Evolutionary conservation across 1,140 invertebrate genomes (phyloP), one percentile per base, ranked within the genome.

Genomic region (Hyphantria cunea): DNA sequence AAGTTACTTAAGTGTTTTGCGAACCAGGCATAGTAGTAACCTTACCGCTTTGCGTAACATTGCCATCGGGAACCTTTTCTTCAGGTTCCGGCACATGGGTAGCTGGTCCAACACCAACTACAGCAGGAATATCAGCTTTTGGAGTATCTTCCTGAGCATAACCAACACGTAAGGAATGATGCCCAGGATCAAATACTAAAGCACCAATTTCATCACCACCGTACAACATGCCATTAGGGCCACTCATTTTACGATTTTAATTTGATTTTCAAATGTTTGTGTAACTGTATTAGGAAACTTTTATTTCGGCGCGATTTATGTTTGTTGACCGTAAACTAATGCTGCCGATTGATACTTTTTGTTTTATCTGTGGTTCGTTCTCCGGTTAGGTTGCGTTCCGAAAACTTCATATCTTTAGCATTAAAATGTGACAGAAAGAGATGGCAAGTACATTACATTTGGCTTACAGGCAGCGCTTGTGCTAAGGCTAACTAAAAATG

Each of bases 161-260:
- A 55, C 97, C 97, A 69, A 96, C 96, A 49, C 97, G 91, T 47
- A 98, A 90, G 0, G 87, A 70, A 74, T 90, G 85, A 65, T 90
- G 87, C 0, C 87, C 98, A 45, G 98, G 94, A 90, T 99, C 98
- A 86, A 99, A 98, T 9, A 99, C 98, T 56, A 99, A 85, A 0
- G 98, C 98, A 11, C 98, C 98, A 70, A 99, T 99, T 90, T 99
- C 99, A 93, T 99, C 99, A 25, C 96, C 96, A 17, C 96, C 96
- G 74, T 96, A 97, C 37, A 97, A 80, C 95, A 96, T 96, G 53
- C 94, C 94, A 55, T 89, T 87, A 8, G 87, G 86, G 10, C 78
- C 84, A 80, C 87, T 90, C 86, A 90, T 89, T 37, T 58, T 31
- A 0, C 7, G 17, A 44, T 34, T 17, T 47, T n/a, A 45, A 15